Percentiles rank a stretch among this genome's conserved stretches.
Conservation (phyloP, 1,140 invertebrate genomes). For the Bradysia coprophila region DNA sequence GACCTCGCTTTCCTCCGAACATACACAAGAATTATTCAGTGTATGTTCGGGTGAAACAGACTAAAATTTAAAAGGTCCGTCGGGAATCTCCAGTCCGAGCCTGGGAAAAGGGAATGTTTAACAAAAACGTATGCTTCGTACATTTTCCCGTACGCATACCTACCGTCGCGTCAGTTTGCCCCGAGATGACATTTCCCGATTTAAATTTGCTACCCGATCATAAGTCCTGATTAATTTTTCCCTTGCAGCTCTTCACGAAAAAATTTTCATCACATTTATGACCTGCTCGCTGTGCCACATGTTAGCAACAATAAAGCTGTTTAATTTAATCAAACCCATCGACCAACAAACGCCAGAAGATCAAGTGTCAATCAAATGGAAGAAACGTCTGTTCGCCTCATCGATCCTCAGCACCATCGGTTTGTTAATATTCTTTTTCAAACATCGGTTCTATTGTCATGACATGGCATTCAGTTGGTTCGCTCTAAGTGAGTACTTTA, state of each 20-base stretch:
- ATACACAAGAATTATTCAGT: too few species aligned
- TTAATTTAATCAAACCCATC: conserved; percentile 17
- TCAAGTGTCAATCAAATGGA: conserved; percentile 36
- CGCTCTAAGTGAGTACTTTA: conserved; percentile 77
- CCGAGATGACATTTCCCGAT: too few species aligned
- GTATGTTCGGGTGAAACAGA: too few species aligned
- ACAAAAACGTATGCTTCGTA: too few species aligned
- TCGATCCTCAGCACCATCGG: conserved; percentile 62
- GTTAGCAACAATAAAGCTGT: conserved; percentile 31
- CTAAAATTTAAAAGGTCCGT: too few species aligned
- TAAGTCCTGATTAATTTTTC: too few species aligned
- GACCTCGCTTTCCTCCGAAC: too few species aligned
- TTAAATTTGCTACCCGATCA: too few species aligned
- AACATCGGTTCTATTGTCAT: conserved; percentile 71
- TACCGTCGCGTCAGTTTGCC: too few species aligned
- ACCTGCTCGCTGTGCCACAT: conserved; percentile 68
- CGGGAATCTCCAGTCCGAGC: too few species aligned
- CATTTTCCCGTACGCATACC: too few species aligned
- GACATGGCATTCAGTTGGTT: conserved; percentile 87
- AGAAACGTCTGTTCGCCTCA: conserved; percentile 52
- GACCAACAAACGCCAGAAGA: conserved; percentile 20
- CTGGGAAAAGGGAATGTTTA: too few species aligned
- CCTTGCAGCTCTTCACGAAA: conserved; percentile 72
- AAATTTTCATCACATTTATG: conserved; percentile 87
- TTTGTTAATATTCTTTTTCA: conserved; percentile 67